phyloP scores from a whole-genome alignment of 2,113 vertebrate genomes.

The Cervus canadensis region DNA sequence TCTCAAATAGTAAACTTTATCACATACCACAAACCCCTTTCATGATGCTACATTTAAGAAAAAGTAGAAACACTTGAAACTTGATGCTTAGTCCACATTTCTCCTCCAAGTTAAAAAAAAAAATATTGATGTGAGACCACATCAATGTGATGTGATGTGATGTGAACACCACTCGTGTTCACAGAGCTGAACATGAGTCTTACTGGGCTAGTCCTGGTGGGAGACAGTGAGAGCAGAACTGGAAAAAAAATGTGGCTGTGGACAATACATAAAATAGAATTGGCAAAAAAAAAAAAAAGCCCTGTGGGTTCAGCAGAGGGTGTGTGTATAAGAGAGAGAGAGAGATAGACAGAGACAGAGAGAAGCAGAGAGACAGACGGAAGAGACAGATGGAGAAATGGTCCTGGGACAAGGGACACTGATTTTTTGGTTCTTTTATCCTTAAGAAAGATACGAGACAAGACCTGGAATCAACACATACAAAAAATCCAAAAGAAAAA shows the following conservation, averaged over 20 bases:
- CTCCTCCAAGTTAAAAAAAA: not conserved
- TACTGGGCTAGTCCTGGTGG: not conserved
- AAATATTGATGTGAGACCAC: not conserved
- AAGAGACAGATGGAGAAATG: not conserved
- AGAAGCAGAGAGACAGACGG: not conserved
- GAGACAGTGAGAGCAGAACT: not conserved
- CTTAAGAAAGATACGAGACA: not conserved
- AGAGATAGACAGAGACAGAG: not conserved
- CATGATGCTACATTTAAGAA: not conserved
- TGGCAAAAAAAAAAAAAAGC: not conserved
- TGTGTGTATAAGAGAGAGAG: not conserved
- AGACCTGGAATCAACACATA: not conserved
- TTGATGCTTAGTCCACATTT: not conserved
- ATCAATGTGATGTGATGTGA: no score
- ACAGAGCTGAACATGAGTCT: not conserved
- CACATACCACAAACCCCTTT: not conserved
- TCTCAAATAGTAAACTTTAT: not conserved
- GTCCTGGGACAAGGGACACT: not conserved
- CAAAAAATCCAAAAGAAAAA: not conserved
- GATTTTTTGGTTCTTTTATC: not conserved
- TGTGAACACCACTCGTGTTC: no score
- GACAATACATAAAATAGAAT: not conserved
- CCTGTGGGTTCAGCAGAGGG: not conserved
- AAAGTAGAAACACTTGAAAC: not conserved
- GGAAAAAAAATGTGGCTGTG: no score